A percentile compares a stretch with the other conserved stretches of the same genome.
Evolutionary conservation across 2,113 vertebrate genomes (phyloP).

Genomic region (Bucco capensis): DNA sequence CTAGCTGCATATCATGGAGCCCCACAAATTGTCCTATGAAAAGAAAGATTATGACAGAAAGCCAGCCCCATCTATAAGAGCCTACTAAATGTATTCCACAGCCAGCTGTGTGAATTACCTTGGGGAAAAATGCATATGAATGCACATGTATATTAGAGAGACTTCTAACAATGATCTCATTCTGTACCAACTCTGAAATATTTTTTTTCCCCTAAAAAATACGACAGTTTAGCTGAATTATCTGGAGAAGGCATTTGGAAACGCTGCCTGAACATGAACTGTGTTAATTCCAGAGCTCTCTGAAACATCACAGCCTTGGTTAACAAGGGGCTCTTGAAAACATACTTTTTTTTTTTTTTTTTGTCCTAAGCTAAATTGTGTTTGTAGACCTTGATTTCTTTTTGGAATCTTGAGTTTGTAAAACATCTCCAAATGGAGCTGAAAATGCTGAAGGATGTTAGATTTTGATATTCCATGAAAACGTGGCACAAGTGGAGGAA

Average conservation of each 20-base stretch:
- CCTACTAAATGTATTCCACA: slow-evolving; percentile 56
- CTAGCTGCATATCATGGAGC: slow-evolving; percentile 70
- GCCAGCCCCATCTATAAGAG: slow-evolving; percentile 42
- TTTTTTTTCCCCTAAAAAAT: slow-evolving; percentile 15
- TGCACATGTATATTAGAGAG: slow-evolving; percentile 53
- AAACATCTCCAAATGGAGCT: background rate
- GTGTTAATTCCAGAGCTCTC: slow-evolving; percentile 1
- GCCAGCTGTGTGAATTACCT: slow-evolving; percentile 52
- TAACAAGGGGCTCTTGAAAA: background rate
- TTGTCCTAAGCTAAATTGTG: background rate
- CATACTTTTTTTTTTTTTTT: background rate
- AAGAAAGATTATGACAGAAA: slow-evolving; percentile 70
- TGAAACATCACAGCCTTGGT: background rate
- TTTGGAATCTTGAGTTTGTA: background rate
- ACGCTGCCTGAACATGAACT: slow-evolving; percentile 42
- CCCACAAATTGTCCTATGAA: slow-evolving; percentile 72
- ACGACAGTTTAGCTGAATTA: slow-evolving; percentile 61
- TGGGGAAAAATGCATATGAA: slow-evolving; percentile 44
- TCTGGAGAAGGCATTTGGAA: slow-evolving; percentile 43
- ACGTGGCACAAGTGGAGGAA: background rate
- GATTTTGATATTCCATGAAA: background rate
- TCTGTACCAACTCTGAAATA: slow-evolving; percentile 54
- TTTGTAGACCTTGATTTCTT: background rate
- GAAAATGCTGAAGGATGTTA: background rate
- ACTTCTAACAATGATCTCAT: slow-evolving; percentile 63